These are phyloP conservation scores for Molorchus minor DNA, from an alignment of 2,888 invertebrate genomes.

Conservation along the genomic window DNA sequence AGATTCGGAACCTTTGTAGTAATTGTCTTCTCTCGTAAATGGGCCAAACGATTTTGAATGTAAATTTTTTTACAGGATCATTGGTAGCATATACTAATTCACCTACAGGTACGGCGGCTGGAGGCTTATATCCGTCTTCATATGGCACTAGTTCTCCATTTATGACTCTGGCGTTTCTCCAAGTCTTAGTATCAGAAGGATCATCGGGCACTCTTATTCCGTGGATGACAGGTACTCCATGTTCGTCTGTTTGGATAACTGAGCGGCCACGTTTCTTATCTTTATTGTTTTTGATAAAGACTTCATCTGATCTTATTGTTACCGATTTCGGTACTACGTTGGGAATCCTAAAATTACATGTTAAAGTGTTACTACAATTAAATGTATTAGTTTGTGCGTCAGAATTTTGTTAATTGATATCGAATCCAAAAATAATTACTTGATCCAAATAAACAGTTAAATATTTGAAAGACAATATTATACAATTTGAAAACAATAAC, in stretches of 20 bases:
- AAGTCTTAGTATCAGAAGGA: constrained; percentile 75
- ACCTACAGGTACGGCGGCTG: constrained; percentile 69
- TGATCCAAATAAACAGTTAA: neutral
- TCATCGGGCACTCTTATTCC: constrained; percentile 86
- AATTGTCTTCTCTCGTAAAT: constrained; percentile 71
- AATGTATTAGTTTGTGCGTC: neutral
- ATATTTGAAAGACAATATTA: neutral
- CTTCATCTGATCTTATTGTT: constrained; percentile 72
- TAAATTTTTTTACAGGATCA: constrained; percentile 4
- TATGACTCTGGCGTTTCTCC: constrained; percentile 89
- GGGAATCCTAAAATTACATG: constrained; percentile 57
- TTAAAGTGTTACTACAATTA: neutral
- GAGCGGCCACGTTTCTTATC: constrained; percentile 73
- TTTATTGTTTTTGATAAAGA: constrained; percentile 64
- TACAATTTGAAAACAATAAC: too few relatives aligned
- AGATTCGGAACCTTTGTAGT: constrained; percentile 61
- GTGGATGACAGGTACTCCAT: constrained; percentile 83
- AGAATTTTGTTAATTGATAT: neutral
- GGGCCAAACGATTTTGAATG: constrained; percentile 64
- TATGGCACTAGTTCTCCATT: constrained; percentile 83
- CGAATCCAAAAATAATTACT: neutral
- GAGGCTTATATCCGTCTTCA: constrained; percentile 74
- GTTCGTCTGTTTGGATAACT: constrained; percentile 71
- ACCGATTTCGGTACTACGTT: constrained; percentile 76
- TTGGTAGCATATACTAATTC: constrained; percentile 59